Base-by-base conservation (phyloP, 2,888 invertebrate genomes). In the Lasioglossum leucozonium region DNA sequence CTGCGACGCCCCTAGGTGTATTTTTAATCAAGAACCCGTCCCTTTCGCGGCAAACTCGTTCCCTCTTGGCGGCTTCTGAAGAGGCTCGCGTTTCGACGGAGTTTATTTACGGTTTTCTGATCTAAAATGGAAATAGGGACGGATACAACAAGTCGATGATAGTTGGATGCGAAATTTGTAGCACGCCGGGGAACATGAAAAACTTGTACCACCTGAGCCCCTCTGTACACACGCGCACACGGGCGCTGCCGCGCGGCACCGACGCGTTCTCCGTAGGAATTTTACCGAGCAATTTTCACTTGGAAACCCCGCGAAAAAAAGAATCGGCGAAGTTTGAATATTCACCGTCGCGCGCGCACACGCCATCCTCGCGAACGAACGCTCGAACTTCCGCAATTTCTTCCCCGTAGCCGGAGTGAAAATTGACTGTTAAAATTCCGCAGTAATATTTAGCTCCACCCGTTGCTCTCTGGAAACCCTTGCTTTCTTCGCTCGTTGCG, bases 401-500 rank as follows among this genome's bases (percentile, higher is more conserved):
- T 58, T 73, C 34, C 76, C 65, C 82, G 71, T 65, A 44, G 51
- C n/a, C 34, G 44, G 34, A 26, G 82, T 42, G 83, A 77, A 82
- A 82, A 83, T 83, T 58, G 72, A 77, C 72, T 67, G 82, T 26
- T 77, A 67, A 76, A 76, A 82, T 72, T 77, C 76, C 42, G 55
- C 62, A 13, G 76, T 82, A 76, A 82, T 82, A 77, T 83, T 83
- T 67, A 55, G 58, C 71, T 71, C 22, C 2, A n/a, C 67, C 44
- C 62, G 30, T 30, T 26, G n/a, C 26, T 42, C 10, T n/a, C n/a
- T n/a, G n/a, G 18, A 18, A 67, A 37, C 67, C 8, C 10, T 67
- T 34, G 37, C 67, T 67, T 67, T 22, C 67, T 34, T 67, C 67
- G 62, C 2, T 62, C 67, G 67, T 37, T 34, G 37, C 37, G 37